Evolutionary conservation across 2,113 vertebrate genomes (phyloP), one percentile per base, ranked within the genome.

Genomic region (Tenrec ecaudatus): DNA sequence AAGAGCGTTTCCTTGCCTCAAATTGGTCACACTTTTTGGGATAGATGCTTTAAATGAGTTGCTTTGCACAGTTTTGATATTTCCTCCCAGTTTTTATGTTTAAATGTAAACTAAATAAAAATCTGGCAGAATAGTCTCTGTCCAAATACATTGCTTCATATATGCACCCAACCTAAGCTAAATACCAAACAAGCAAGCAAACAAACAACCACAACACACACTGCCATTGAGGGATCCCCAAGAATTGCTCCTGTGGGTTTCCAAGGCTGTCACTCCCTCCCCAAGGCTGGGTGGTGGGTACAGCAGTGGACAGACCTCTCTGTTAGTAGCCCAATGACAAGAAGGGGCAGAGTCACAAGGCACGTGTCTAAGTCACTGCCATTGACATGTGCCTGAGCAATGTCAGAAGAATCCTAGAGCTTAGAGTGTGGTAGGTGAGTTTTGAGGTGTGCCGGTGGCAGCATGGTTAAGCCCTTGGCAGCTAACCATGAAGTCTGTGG

Each of bases 301-400:
- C 47, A 53, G 47, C 47, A 10, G 47, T 10, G 5, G 47, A 53
- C 47, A 53, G 47, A 53, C 47, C 47, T 53, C 11, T 53, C 47
- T 53, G 40, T 53, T 53, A 14, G 47, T 2, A 53, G 9, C 47
- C 47, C 8, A 62, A 62, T 62, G 60, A 25, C 17, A 22, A 62
- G 17, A 3, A 62, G 60, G 17, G 60, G 60, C 17, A 22, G 17
- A 62, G 19, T 62, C 3, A 5, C 23, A 20, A 43, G 1, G 36
- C 31, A 8, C 2, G 47, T 0, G 0, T 20, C 7, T 4, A 7
- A 20, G 4, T n/a, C 36, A 15, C 0, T 0, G 47, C 60, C 0
- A 57, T 0, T 8, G 16, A 36, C 9, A 27, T 0, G 4, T 23
- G 6, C 25, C 4, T 0, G 12, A 60, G 7, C n/a, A 6, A 1